Conservation (phyloP, 2,113 vertebrate species). For the Pluvianellus socialis region DNA sequence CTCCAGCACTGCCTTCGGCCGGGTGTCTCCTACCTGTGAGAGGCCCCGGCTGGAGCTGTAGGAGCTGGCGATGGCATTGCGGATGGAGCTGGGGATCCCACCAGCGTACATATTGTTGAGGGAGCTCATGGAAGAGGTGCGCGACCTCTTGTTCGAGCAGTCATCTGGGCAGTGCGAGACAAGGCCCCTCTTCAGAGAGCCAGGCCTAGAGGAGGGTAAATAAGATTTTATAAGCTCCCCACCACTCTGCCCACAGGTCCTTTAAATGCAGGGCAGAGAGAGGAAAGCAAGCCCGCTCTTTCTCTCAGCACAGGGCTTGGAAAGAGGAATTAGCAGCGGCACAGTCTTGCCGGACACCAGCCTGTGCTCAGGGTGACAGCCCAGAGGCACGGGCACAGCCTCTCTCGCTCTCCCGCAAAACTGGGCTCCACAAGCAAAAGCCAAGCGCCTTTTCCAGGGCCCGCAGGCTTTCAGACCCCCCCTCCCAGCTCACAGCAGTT, state of each 20-base stretch:
- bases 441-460: neutral
- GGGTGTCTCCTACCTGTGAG: slow-evolving; percentile 75
- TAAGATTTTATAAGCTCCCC: neutral
- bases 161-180: slow-evolving; percentile 78
- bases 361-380: neutral
- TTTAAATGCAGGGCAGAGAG: neutral
- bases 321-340: neutral
- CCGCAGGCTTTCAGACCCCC: neutral
- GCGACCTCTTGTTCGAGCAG: slow-evolving; percentile 83
- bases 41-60: slow-evolving; percentile 88
- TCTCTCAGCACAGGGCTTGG: neutral
- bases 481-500: neutral
- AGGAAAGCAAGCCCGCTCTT: neutral
- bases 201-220: slow-evolving; percentile 75
- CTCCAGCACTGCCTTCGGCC: fast-evolving
- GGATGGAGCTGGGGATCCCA: slow-evolving; percentile 80
- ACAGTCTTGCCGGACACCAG: fast-evolving
- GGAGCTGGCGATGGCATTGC: slow-evolving; percentile 92
- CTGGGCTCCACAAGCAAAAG: neutral
- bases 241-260: neutral
- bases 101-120: slow-evolving; percentile 62
- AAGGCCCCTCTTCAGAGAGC: slow-evolving; percentile 85
- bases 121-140: slow-evolving; percentile 88
- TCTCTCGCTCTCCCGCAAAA: neutral
- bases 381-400: fast-evolving